Base-by-base conservation (phyloP, 2,113 vertebrate genomes). In the Vulpes ferrilata region DNA sequence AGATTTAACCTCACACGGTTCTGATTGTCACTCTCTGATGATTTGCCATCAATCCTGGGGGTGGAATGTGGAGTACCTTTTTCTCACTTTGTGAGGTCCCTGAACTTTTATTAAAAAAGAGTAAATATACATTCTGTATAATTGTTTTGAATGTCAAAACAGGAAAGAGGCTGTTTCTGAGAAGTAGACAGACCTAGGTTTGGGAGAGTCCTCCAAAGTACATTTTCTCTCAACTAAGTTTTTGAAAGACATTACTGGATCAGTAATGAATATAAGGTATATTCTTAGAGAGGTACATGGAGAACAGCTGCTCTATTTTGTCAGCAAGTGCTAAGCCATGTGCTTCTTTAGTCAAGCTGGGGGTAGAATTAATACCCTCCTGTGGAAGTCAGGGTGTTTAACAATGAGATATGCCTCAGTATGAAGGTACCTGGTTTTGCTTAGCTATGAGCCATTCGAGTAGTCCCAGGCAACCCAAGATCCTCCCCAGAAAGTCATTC, bases 401-500 rank as follows among this genome's bases (percentile, higher is more conserved):
- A 85, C 76, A 92, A 92, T 78, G 88, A 98, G 76, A 15, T 93
- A 71, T 65, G 64, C 81, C 84, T 96, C 64, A 11, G 32, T 80
- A 73, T 60, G 95, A 90, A 59, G 25, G 23, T 69, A 73, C 76
- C 71, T 95, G 76, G 38, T 80, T 97, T 95, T 94, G 71, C 90
- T 96, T 82, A 88, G 76, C 76, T 87, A 30, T 88, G 81, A 95
- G 74, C 53, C 38, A 10, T 7, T n/a, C 9, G 12, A 88, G 1
- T 59, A n/a, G 19, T 95, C 81, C 53, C 92, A 82, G 20, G 43
- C 55, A 95, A n/a, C 32, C 6, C 7, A 69, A 64, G 59, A 65
- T 88, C 32, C 78, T 93, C 95, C 97, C 95, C 51, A 51, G 88
- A 91, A 97, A 96, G 92, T 96, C 80, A 59, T 96, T 92, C 62